phyloP scores from a whole-genome alignment of 2,888 invertebrate genomes.

The Apantesis nais region DNA sequence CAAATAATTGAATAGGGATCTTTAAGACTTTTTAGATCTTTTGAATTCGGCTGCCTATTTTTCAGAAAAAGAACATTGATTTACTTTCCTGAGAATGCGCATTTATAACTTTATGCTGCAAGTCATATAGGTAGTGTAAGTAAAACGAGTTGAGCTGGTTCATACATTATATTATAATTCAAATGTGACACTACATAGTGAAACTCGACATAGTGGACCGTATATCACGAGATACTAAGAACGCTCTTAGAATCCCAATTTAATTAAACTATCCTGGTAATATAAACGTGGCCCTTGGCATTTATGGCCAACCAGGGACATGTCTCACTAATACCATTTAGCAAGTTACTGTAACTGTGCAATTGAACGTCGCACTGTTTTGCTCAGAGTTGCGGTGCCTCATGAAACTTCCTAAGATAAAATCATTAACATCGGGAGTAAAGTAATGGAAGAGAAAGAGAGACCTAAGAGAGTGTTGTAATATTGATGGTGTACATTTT shows the following conservation, averaged over 20 bases:
- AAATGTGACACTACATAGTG: background rate
- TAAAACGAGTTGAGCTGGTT: background rate
- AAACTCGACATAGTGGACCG: background rate
- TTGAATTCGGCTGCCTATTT: background rate
- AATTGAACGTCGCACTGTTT: background rate
- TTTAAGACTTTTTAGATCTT: background rate
- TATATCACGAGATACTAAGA: constrained; percentile 8
- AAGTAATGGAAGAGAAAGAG: background rate
- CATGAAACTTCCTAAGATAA: background rate
- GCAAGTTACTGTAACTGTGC: constrained; percentile 3
- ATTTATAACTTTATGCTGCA: background rate
- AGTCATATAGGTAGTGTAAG: background rate
- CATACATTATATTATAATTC: constrained; percentile 15
- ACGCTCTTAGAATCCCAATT: constrained; percentile 28
- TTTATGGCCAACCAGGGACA: constrained; percentile 21
- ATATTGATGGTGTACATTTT: too few relatives aligned
- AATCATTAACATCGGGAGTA: background rate
- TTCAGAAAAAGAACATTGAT: background rate
- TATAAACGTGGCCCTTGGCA: constrained; percentile 37
- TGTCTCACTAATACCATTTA: constrained; percentile 1
- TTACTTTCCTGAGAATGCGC: background rate
- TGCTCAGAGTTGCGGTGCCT: background rate
- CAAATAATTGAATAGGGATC: background rate
- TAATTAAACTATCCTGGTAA: constrained; percentile 39
- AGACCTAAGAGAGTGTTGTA: too few relatives aligned